phyloP scores from a whole-genome alignment of 2,113 vertebrate genomes.

The Tor tambroides region DNA sequence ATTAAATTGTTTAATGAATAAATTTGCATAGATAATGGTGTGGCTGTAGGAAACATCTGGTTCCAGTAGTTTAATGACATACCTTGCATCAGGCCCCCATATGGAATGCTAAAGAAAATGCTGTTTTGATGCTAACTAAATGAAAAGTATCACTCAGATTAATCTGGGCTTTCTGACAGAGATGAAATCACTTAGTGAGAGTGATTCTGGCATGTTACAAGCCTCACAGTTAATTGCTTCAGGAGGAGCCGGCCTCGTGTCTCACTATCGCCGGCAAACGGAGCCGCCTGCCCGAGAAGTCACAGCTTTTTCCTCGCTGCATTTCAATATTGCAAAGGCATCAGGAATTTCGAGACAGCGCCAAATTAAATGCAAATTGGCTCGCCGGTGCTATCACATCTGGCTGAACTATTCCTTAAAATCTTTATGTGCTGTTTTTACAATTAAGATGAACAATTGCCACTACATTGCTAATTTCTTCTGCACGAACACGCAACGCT shows the following conservation, averaged over 20 bases:
- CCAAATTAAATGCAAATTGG: slow-evolving; percentile 72
- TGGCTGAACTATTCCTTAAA: slow-evolving; percentile 63
- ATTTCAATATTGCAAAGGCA: slow-evolving; percentile 59
- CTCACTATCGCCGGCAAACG: neutral
- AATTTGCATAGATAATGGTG: slow-evolving; percentile 79
- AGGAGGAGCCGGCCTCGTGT: slow-evolving; percentile 63
- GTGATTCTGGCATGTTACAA: slow-evolving; percentile 72
- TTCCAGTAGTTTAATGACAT: slow-evolving; percentile 70
- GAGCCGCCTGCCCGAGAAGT: slow-evolving; percentile 41
- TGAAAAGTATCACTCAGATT: slow-evolving; percentile 80
- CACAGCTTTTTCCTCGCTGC: slow-evolving; percentile 65
- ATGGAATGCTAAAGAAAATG: slow-evolving; percentile 76
- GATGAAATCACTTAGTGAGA: slow-evolving; percentile 78
- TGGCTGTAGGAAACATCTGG: slow-evolving; percentile 78
- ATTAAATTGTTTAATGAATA: slow-evolving; percentile 83
- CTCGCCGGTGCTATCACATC: slow-evolving; percentile 66
- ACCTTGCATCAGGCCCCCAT: slow-evolving; percentile 74
- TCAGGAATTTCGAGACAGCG: slow-evolving; percentile 58
- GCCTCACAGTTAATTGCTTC: slow-evolving; percentile 69
- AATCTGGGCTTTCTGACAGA: slow-evolving; percentile 76
- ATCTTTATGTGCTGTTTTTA: slow-evolving; percentile 63
- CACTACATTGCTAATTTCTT: slow-evolving; percentile 57
- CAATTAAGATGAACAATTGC: slow-evolving; percentile 72
- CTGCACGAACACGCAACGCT: slow-evolving; percentile 16
- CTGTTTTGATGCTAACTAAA: slow-evolving; percentile 77